phyloP scores from a whole-genome alignment of 2,113 vertebrate genomes.

The Leucoraja erinaceus region DNA sequence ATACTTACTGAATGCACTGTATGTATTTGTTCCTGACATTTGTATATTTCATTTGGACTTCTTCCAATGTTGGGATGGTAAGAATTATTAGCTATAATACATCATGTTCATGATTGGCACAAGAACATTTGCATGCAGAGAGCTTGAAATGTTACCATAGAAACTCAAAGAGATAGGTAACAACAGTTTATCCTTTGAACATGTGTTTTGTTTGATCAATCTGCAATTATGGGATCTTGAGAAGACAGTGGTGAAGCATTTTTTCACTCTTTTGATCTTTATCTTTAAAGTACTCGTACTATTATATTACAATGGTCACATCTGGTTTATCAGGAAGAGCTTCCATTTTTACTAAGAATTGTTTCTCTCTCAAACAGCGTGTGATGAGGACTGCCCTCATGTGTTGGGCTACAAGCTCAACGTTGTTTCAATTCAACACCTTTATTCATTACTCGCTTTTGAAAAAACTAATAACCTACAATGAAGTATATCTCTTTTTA shows the following conservation, averaged over 20 bases:
- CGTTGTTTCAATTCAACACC: too few relatives aligned
- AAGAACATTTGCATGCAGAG: not conserved
- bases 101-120: not conserved
- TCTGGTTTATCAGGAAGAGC: too few relatives aligned
- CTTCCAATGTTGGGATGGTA: not conserved
- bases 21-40: not conserved
- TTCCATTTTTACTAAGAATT: too few relatives aligned
- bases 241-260: not conserved
- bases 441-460: not conserved
- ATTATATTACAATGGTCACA: too few relatives aligned
- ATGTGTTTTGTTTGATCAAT: not conserved
- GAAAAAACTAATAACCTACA: not conserved
- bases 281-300: too few relatives aligned
- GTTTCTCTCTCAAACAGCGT: too few relatives aligned
- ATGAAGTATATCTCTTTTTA: not conserved
- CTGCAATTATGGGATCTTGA: not conserved
- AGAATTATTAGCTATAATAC: not conserved
- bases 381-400: too few relatives aligned
- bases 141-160: slow-evolving; percentile 5
- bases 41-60: not conserved
- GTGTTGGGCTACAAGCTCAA: too few relatives aligned
- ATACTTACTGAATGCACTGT: too few relatives aligned
- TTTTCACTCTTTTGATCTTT: not conserved
- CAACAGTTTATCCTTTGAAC: not conserved
- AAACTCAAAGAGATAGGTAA: not conserved